A percentile compares a stretch with the other conserved stretches of the same genome.
These are phyloP conservation scores for Melanargia galathea DNA, from an alignment of 2,888 invertebrate genomes.

Conservation along the genomic window DNA sequence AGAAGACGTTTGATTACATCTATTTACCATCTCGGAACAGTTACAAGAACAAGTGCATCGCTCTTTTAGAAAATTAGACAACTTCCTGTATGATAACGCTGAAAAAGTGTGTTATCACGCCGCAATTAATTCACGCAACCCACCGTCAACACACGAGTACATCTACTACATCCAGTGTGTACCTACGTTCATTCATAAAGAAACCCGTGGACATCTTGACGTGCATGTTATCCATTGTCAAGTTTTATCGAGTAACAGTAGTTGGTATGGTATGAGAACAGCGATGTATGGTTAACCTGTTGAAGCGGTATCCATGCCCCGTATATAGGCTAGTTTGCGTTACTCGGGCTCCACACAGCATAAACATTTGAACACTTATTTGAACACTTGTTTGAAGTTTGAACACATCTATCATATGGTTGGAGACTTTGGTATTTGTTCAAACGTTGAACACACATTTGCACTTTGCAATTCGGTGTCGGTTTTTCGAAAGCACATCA, in stretches of 20 bases:
- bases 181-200: conserved; percentile 25
- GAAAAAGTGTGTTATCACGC: conserved; percentile 43
- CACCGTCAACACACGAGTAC: conserved; percentile 25
- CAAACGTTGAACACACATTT: too few relatives aligned
- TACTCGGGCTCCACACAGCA: too few relatives aligned
- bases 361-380: too few relatives aligned
- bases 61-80: conserved; percentile 12
- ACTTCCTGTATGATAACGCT: conserved; percentile 37
- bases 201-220: background rate
- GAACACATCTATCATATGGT: too few relatives aligned
- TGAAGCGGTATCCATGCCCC: conserved; percentile 17
- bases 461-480: too few relatives aligned
- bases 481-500: too few relatives aligned
- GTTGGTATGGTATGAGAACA: background rate
- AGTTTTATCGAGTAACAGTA: background rate
- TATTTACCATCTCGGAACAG: conserved; percentile 13
- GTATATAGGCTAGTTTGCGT: conserved; percentile 20
- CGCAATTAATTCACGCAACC: conserved; percentile 36
- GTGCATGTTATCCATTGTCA: conserved; percentile 13
- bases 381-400: too few relatives aligned
- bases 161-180: conserved; percentile 2
- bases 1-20: conserved; percentile 14
- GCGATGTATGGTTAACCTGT: conserved; percentile 17
- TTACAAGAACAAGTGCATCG: conserved; percentile 14
- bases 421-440: too few relatives aligned